A percentile compares a stretch with the other conserved stretches of the same genome.
phyloP scores from a whole-genome alignment of 2,113 vertebrate genomes.

The Pseudorasbora parva region DNA sequence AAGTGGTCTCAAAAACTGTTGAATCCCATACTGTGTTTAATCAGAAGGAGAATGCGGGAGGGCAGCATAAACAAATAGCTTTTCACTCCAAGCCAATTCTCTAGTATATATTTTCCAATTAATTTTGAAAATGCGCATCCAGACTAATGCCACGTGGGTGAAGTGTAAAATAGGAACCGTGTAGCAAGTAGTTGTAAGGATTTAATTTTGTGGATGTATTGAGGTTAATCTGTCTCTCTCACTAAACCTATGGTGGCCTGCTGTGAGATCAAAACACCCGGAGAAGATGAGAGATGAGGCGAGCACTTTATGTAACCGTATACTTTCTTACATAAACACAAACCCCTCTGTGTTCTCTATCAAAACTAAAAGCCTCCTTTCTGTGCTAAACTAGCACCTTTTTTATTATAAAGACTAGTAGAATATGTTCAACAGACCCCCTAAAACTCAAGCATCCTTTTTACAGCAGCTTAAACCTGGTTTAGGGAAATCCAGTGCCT shows the following conservation, averaged over 20 bases:
- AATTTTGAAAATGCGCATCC: slow-evolving; percentile 35
- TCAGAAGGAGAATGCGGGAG: background rate
- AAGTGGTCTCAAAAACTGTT: slow-evolving; percentile 2
- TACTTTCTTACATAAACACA: slow-evolving; percentile 25
- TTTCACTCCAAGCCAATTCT: background rate
- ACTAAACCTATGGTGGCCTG: slow-evolving; percentile 45
- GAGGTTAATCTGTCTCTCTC: slow-evolving; percentile 58
- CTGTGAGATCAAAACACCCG: slow-evolving; percentile 50
- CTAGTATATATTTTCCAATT: background rate
- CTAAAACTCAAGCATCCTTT: slow-evolving; percentile 36
- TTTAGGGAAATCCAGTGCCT: slow-evolving; percentile 46
- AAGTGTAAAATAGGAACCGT: slow-evolving; percentile 1
- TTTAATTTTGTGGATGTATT: slow-evolving; percentile 56
- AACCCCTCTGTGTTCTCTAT: slow-evolving; percentile 16
- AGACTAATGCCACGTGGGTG: slow-evolving; percentile 31
- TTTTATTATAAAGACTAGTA: slow-evolving; percentile 15
- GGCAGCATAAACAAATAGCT: slow-evolving; percentile 14
- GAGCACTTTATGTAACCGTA: slow-evolving; percentile 42
- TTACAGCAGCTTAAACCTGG: slow-evolving; percentile 46
- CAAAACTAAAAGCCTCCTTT: background rate
- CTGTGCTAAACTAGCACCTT: background rate
- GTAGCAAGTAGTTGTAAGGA: slow-evolving; percentile 41
- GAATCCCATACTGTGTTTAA: background rate
- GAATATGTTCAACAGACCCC: background rate
- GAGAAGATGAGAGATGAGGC: slow-evolving; percentile 42